Evolutionary conservation across 1,140 invertebrate genomes (phyloP), one percentile per base, ranked within the genome.

Genomic region (Brachionus rubens): DNA sequence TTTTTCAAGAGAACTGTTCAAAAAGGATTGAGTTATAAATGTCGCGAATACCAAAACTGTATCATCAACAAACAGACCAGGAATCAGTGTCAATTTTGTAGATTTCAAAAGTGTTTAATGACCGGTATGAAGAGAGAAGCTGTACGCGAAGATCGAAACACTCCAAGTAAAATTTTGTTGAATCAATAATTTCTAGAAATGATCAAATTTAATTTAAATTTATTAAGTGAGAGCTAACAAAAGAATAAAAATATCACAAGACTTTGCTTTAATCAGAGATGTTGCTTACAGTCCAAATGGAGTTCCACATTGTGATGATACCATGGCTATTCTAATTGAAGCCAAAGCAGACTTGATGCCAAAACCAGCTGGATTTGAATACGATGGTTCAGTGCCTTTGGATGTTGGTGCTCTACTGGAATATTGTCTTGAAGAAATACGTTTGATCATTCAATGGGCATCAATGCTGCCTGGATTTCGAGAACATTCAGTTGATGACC

Each of bases 1-100:
- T 85, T 85, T 78, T 85, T 85, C 76, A 80, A 83, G 16, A 77
- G 84, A 24, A 84, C 82, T 78, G 82, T 85, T 62, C 83, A 85
- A 77, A 83, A 83, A 75, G 83, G 83, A 75, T 82, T 83, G 80
- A 79, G 81, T 52, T 85, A 85, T 70, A 84, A 82, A 36, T 85
- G 84, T 78, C 82, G 83, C 78, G 84, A 84, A 77, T 82, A 84
- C 65, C 80, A 81, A 75, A 80, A 79, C 75, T 85, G 84, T 78
- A 75, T 78, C 6, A 84, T 85, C 33, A 84, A 82, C 77, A 83
- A 83, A 75, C 80, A 81, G 28, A 84, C 83, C 1, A 56, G 84
- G 12, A 85, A 84, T 77, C 78, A 82, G 12, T 85, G 84, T 75
- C 84, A 84, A 79, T 82, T 82, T 77, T 85, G 84, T 78, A 83